Base-by-base conservation (phyloP, 2,797 vertebrate species). In the Pteronotus mesoamericanus region DNA sequence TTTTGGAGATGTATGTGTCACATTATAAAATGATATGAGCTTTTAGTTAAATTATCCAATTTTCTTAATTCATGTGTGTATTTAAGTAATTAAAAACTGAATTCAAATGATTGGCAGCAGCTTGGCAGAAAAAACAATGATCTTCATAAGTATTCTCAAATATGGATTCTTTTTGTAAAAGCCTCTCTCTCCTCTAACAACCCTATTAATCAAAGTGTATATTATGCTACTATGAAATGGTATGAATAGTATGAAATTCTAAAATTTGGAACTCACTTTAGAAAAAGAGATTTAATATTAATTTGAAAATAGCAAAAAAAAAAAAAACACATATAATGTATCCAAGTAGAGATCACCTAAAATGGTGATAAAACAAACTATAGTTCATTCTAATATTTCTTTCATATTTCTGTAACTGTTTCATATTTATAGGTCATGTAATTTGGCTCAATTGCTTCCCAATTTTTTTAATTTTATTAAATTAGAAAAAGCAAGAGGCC, bases 71-170 rank as follows among this genome's bases (percentile, higher is more conserved):
- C 37, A 53, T 83, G 5, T 74, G 22, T 92, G 24, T 51, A 89
- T 93, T 86, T 96, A 94, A 85, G 51, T 77, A 51, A 96, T 83
- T 80, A 82, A 89, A 95, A 95, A 80, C 34, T 26, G 51, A 87
- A 86, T 71, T 94, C 75, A 89, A 66, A 68, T 66, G 14, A 89
- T 53, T 57, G 68, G 24, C 26, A 84, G 34, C 42, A 80, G 74
- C 8, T 75, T 80, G 69, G 74, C 44, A 86, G 61, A 59, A 94
- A 85, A 86, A 51, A 7, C 1, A 82, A 22, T 21, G 19, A 37
- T 32, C 94, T 37, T 21, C 1, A 0, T 32, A 72, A n/a, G 1
- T n/a, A 92, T 66, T 72, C 26, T 34, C 22, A 75, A 72, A 39
- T 12, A 71, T 3, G 15, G 51, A 88, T 34, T 22, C 59, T 78